A percentile compares a stretch with the other conserved stretches of the same genome.
Conservation (phyloP, 2,888 invertebrate genomes). For the Noctua pronuba region DNA sequence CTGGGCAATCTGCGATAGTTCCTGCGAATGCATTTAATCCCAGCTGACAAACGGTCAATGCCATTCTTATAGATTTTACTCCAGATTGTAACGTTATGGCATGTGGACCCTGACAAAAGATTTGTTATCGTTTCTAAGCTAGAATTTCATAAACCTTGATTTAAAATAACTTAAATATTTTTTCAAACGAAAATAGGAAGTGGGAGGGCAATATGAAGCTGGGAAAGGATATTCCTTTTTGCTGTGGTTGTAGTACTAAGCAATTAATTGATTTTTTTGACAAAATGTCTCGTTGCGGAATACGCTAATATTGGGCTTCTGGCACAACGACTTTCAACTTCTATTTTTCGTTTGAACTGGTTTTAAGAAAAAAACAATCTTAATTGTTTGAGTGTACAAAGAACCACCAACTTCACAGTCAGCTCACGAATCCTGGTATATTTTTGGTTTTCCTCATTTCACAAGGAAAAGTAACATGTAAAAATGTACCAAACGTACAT, state of each 20-base stretch:
- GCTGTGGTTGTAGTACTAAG: background rate
- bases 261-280: background rate
- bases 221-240: background rate
- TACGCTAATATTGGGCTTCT: too few species aligned
- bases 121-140: background rate
- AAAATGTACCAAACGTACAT: constrained; percentile 38
- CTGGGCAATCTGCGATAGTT: constrained; percentile 58
- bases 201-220: background rate
- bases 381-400: constrained; percentile 14
- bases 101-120: background rate
- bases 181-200: background rate
- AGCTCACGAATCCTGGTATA: background rate
- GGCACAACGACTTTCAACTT: background rate
- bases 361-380: background rate
- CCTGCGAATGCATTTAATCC: constrained; percentile 58
- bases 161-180: background rate
- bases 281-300: too few species aligned
- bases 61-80: constrained; percentile 38
- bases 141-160: background rate
- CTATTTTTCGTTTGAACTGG: background rate
- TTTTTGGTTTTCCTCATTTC: constrained; percentile 31
- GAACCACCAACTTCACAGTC: background rate
- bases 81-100: constrained; percentile 28
- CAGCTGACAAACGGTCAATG: constrained; percentile 48
- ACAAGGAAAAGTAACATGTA: constrained; percentile 9